Conservation (phyloP, 2,888 invertebrate genomes). For the Phytoseiulus persimilis region DNA sequence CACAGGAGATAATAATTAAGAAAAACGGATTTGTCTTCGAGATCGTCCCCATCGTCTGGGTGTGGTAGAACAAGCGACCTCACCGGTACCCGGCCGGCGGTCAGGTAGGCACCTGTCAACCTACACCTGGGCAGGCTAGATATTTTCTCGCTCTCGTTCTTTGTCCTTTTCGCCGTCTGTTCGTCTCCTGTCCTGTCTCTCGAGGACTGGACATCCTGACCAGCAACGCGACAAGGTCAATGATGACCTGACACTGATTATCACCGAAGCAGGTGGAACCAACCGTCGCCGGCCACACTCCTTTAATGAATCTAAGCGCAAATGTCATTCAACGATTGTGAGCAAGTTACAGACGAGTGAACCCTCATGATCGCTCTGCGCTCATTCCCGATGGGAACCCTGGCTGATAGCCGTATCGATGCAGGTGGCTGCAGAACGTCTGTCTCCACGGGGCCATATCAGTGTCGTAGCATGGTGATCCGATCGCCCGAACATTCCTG, state of each 20-base stretch:
- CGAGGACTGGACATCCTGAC: not conserved
- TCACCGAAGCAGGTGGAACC: not conserved
- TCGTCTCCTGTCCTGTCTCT: not conserved
- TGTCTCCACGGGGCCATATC: not conserved
- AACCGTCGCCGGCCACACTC: not conserved
- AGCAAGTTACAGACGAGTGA: not conserved
- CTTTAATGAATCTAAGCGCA: not conserved
- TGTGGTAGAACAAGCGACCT: not conserved
- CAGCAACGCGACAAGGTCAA: not conserved
- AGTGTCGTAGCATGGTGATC: not conserved
- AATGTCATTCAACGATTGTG: not conserved
- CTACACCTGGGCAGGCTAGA: not conserved
- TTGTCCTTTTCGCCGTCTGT: not conserved
- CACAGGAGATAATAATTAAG: not conserved
- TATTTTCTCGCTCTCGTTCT: not conserved
- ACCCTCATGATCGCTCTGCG: not conserved
- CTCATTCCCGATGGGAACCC: not conserved
- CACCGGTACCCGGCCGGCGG: not conserved
- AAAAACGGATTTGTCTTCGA: conserved; percentile 5
- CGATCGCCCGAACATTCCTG: not conserved
- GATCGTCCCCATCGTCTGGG: not conserved
- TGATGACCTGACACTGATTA: conserved; percentile 5
- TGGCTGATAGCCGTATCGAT: not conserved
- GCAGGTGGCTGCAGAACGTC: not conserved
- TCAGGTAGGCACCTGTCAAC: conserved; percentile 5